Conservation (phyloP, 2,888 invertebrate species). For the Athalia cordata region DNA sequence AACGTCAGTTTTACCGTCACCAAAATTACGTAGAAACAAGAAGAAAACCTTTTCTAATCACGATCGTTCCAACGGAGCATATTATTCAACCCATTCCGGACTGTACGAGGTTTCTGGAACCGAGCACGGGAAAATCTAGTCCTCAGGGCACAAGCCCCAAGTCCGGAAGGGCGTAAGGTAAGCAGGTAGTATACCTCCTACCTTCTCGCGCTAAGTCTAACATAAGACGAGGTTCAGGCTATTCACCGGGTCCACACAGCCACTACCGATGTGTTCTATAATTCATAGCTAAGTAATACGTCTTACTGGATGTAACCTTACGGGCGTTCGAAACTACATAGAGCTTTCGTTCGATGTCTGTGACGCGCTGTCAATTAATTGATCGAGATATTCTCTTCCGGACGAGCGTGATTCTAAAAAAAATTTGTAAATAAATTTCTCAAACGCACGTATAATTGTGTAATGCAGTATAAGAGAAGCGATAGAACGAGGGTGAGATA, state of each 20-base stretch:
- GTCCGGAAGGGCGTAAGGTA: constrained; percentile 27
- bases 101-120: not conserved
- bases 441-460: no score
- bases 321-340: not conserved
- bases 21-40: not conserved
- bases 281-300: constrained; percentile 71
- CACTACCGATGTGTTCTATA: constrained; percentile 64
- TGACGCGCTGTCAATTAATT: not conserved
- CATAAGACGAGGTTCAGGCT: constrained; percentile 40
- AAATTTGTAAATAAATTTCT: no score
- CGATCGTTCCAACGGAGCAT: not conserved
- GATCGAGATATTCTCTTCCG: no score
- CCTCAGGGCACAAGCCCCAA: not conserved
- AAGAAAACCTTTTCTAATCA: no score
- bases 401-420: no score
- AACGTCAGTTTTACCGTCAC: not conserved
- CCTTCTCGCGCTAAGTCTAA: constrained; percentile 12
- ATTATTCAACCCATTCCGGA: not conserved
- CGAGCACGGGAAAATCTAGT: not conserved
- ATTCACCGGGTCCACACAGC: constrained; percentile 52
- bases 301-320: constrained; percentile 58
- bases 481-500: not conserved
- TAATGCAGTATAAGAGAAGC: not conserved
- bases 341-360: not conserved
- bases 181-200: no score